Evolutionary conservation across 2,797 vertebrate genomes (phyloP), one percentile per base, ranked within the genome.

Genomic region (Peromyscus attwateri): DNA sequence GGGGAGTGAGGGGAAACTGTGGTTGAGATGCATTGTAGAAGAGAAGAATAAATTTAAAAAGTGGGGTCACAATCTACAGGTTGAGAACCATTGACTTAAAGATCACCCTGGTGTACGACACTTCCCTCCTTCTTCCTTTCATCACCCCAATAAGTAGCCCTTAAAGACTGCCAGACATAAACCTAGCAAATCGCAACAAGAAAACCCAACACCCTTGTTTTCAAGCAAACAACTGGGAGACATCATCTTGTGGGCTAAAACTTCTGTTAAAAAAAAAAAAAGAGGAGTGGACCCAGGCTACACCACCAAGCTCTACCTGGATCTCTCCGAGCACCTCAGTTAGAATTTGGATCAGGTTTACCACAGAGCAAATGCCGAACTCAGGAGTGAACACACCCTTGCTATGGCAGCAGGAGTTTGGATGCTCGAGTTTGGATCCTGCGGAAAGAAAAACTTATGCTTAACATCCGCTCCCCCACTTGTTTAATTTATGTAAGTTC

Each of bases 401-500:
- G 70, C 55, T 4, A 7, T 23, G 92, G 66, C 83, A 52, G 0
- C 6, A 31, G 80, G 88, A 95, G 71, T 21, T 84, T 91, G 14
- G n/a, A 81, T 57, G 93, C 34, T 49, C 10, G 88, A 95, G 71
- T 21, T 84, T 90, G 14, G 40, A 81, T 82, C 80, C 82, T 52
- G 81, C 73, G 95, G n/a, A 95, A 95, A 79, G 57, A 96, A 80
- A 92, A 80, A 95, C 8, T 46, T 97, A 95, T 29, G 91, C 64
- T 98, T 96, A 95, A 89, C 29, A 46, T 95, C 70, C 66, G 57
- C 40, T 83, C 23, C 25, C 46, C 95, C 3, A 77, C 79, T 34
- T n/a, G 91, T 97, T 98, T 98, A 96, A 98, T 98, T 98, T 98
- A 77, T 88, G 66, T 96, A 93, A 96, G 57, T 97, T 89, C 82